Percentiles rank a stretch among this genome's conserved stretches.
phyloP scores from a whole-genome alignment of 2,888 invertebrate species.

The Sepiola atlantica region DNA sequence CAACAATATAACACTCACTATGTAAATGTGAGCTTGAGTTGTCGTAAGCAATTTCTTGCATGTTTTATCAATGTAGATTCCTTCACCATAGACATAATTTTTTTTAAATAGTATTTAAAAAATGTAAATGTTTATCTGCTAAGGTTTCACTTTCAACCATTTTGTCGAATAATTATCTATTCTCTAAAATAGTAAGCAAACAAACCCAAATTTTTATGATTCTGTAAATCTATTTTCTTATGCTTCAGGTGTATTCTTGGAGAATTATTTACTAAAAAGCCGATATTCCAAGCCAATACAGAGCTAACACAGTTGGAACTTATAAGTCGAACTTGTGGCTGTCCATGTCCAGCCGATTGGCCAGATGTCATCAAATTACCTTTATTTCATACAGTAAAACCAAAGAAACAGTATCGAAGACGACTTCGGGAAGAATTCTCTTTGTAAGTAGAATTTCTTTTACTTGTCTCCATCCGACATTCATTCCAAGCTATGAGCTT shows the following conservation, averaged over 20 bases:
- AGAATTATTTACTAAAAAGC: conserved; percentile 95
- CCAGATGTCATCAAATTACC: conserved; percentile 95
- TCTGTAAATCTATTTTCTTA: neutral
- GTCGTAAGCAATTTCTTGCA: too few species aligned
- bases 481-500: too few species aligned
- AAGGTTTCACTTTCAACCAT: too few species aligned
- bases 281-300: conserved; percentile 94
- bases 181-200: neutral
- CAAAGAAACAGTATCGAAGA: conserved; percentile 91
- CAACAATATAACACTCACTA: too few species aligned
- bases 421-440: conserved; percentile 93
- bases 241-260: conserved; percentile 89
- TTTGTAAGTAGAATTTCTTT: conserved; percentile 77
- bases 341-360: conserved; percentile 97
- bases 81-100: too few species aligned
- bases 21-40: too few species aligned
- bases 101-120: too few species aligned
- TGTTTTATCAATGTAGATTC: too few species aligned
- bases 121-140: too few species aligned
- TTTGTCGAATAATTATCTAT: neutral
- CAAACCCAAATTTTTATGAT: neutral
- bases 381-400: conserved; percentile 91
- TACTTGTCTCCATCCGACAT: too few species aligned
- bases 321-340: conserved; percentile 95
- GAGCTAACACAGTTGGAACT: conserved; percentile 95